Evolutionary conservation across 2,797 vertebrate genomes (phyloP).

Genomic region (Sebastes kiyomatsui): DNA sequence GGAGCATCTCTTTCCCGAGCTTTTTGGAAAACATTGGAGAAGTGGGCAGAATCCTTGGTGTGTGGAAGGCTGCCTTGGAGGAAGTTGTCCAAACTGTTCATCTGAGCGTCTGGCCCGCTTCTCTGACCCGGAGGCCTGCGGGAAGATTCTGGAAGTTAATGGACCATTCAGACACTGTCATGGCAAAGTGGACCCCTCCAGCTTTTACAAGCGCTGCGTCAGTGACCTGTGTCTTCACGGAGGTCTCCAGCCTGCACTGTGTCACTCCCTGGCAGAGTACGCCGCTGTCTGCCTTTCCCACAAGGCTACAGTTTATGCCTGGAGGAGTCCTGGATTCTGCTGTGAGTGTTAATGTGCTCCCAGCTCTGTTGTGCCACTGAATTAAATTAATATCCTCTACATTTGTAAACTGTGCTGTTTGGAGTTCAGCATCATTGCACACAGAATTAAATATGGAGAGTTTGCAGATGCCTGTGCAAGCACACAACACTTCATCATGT

Average conservation of each 20-base stretch:
- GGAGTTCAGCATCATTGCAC: conserved; percentile 61
- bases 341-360: conserved; percentile 62
- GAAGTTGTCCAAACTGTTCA: conserved; percentile 67
- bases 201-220: conserved; percentile 66
- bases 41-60: conserved; percentile 63
- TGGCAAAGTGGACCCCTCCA: conserved; percentile 57
- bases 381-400: conserved; percentile 61
- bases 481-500: conserved; percentile 44
- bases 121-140: conserved; percentile 52
- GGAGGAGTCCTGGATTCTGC: conserved; percentile 67
- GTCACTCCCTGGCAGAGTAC: conserved; percentile 65
- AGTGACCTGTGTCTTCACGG: conserved; percentile 72
- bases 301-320: conserved; percentile 54
- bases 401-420: conserved; percentile 55
- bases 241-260: conserved; percentile 54
- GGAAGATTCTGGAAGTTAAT: conserved; percentile 61
- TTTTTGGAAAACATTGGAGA: conserved; percentile 71
- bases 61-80: conserved; percentile 53
- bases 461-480: conserved; percentile 40
- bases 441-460: conserved; percentile 59
- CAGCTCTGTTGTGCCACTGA: conserved; percentile 42
- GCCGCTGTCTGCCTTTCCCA: conserved; percentile 61
- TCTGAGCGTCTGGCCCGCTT: conserved; percentile 34
- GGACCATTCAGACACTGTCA: conserved; percentile 77
- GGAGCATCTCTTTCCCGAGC: conserved; percentile 16